Percentiles rank a stretch among this genome's conserved stretches.
phyloP scores from a whole-genome alignment of 2,113 vertebrate genomes.

The Ailuropoda melanoleuca region DNA sequence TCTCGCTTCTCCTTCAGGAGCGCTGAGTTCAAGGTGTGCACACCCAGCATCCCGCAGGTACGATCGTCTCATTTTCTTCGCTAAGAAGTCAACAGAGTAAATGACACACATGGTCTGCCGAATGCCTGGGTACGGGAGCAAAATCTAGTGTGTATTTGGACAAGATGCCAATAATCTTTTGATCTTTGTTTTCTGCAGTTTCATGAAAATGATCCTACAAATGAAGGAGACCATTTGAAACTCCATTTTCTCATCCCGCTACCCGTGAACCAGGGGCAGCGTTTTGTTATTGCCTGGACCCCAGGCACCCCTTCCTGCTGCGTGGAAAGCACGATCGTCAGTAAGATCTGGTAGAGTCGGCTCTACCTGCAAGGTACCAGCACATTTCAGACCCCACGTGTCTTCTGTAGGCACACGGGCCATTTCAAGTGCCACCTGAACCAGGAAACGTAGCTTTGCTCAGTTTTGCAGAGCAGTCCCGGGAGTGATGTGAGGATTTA shows the following conservation, averaged over 20 bases:
- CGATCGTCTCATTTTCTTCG: not conserved
- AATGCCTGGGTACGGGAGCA: not conserved
- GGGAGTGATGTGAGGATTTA: too few species aligned
- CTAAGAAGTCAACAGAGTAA: not conserved
- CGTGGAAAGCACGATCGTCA: not conserved
- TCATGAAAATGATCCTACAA: not conserved
- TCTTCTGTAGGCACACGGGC: not conserved
- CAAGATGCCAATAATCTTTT: not conserved
- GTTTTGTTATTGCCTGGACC: not conserved
- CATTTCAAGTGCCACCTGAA: not conserved
- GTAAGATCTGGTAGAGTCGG: not conserved
- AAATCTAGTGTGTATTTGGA: not conserved
- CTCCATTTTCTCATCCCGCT: not conserved
- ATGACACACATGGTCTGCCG: not conserved
- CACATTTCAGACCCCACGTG: not conserved
- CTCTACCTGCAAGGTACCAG: accelerated
- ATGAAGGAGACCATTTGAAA: not conserved
- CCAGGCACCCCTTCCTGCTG: too few species aligned
- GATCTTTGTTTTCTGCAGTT: not conserved
- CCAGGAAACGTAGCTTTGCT: not conserved
- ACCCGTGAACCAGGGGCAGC: too few species aligned
- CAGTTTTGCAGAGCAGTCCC: not conserved
- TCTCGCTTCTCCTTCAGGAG: too few species aligned
- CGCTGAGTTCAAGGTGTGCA: not conserved
- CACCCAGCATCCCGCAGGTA: not conserved